Base-by-base conservation (phyloP, 2,113 vertebrate species). In the Cephalopholis sonnerati region DNA sequence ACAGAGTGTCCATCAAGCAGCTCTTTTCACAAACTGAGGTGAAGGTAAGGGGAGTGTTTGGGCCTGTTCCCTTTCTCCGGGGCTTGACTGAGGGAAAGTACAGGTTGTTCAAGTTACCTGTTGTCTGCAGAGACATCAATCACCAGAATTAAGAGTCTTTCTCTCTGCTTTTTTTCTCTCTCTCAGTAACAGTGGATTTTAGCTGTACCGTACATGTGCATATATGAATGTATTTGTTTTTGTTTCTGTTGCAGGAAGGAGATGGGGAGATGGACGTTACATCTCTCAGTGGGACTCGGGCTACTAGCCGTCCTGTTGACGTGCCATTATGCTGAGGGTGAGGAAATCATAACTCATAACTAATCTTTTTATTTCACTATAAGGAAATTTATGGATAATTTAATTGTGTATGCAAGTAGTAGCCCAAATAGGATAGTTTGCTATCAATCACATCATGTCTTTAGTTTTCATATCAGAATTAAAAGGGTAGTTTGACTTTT, bases 271-370 rank as follows among this genome's bases (percentile, higher is more conserved):
- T 92, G 93, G 91, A 75, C 27, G 16, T 17, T 46, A 9, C 78
- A 25, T 90, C 88, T 94, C 66, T 32, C 72, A 0, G 74, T 80
- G 79, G 90, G 86, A 13, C 22, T 84, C 50, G 80, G 88, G 51
- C 46, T 95, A 61, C 58, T 94, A 0, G 74, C 82, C 36, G 36
- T 93, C 59, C 81, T 93, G 74, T 63, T 91, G 70, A 86, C 18
- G 87, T 87, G 68, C 11, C 87, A 89, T 87, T 81, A 48, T 22
- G 92, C 91, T 77, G 71, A 94, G 70, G 94, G 96, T 96, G 85
- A 87, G 84, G 36, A 64, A 39, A 20, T 27, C 3, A 36, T 25
- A 7, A 71, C 13, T 36, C n/a, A 36, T 57, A 1, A 7, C 3
- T 16, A 24, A 36, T n/a, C 1, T 44, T 17, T 51, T 27, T 4